These are phyloP conservation scores for Diogma glabrata DNA, from an alignment of 2,888 invertebrate genomes.

Conservation along the genomic window DNA sequence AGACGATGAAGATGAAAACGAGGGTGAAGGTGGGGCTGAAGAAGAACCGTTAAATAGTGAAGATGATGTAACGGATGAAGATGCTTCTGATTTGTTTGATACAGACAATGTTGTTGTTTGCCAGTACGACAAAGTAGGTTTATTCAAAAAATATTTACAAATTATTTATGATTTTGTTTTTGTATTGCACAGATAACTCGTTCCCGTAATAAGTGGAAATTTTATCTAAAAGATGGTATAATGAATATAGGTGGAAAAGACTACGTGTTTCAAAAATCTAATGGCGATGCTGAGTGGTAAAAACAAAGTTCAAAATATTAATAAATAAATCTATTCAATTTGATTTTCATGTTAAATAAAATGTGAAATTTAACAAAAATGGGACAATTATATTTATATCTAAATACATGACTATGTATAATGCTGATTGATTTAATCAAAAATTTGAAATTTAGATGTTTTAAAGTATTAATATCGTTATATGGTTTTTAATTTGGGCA, in stretches of 20 bases:
- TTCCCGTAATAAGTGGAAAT: constrained; percentile 98
- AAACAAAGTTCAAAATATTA: too few relatives aligned
- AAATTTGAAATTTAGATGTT: too few relatives aligned
- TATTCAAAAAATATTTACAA: constrained; percentile 5
- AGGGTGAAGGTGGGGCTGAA: constrained; percentile 54
- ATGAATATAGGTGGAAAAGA: constrained; percentile 98
- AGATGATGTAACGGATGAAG: constrained; percentile 96
- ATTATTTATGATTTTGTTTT: constrained; percentile 16
- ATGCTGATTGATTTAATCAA: too few relatives aligned
- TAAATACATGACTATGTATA: too few relatives aligned
- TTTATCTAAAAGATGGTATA: constrained; percentile 97
- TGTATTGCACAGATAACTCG: constrained; percentile 70
- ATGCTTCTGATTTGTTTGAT: constrained; percentile 89
- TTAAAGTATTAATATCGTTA: too few relatives aligned
- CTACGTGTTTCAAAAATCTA: constrained; percentile 97
- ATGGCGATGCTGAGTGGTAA: constrained; percentile 99
- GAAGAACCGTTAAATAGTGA: constrained; percentile 93
- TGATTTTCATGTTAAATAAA: too few relatives aligned
- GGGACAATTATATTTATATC: too few relatives aligned
- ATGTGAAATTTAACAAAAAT: too few relatives aligned
- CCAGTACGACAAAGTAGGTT: constrained; percentile 90
- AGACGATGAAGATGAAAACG: constrained; percentile 52
- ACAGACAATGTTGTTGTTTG: constrained; percentile 99
- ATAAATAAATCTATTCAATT: too few relatives aligned
- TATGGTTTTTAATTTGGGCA: too few relatives aligned